phyloP scores from a whole-genome alignment of 64 coral and sea anemone genomes.

The Exaiptasia diaphana region DNA sequence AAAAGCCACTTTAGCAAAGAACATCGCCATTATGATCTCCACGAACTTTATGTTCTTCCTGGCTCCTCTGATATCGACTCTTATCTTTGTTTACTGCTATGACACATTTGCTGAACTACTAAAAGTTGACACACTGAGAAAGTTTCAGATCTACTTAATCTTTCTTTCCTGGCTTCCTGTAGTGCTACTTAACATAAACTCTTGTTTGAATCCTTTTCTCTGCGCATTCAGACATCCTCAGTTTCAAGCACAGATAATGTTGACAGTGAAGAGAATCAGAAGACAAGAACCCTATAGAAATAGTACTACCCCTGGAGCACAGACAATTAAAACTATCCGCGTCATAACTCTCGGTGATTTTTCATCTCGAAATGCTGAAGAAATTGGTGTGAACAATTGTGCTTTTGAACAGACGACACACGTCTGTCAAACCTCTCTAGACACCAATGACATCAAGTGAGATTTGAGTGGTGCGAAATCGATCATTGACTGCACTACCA shows the following conservation, averaged over 20 bases:
- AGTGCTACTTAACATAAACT: slow-evolving; percentile 40
- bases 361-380: too few species aligned
- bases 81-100: slow-evolving; percentile 33
- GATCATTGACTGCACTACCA: too few species aligned
- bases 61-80: slow-evolving; percentile 18
- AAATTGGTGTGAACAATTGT: too few species aligned
- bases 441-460: too few species aligned
- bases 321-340: too few species aligned
- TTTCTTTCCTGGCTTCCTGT: slow-evolving; percentile 50
- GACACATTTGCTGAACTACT: neutral
- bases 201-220: slow-evolving; percentile 57
- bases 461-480: too few species aligned
- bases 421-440: too few species aligned
- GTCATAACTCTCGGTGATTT: too few species aligned
- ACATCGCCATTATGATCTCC: slow-evolving; percentile 25
- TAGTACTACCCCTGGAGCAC: too few species aligned
- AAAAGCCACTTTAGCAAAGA: slow-evolving; percentile 46
- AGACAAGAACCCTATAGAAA: too few species aligned
- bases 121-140: neutral
- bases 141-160: slow-evolving; percentile 29
- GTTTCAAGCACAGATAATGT: neutral
- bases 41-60: slow-evolving; percentile 53
- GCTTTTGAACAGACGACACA: too few species aligned
- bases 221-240: slow-evolving; percentile 56
- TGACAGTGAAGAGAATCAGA: neutral